Conservation (phyloP, 2,888 invertebrate genomes). For the Scrobipalpa atriplicella region DNA sequence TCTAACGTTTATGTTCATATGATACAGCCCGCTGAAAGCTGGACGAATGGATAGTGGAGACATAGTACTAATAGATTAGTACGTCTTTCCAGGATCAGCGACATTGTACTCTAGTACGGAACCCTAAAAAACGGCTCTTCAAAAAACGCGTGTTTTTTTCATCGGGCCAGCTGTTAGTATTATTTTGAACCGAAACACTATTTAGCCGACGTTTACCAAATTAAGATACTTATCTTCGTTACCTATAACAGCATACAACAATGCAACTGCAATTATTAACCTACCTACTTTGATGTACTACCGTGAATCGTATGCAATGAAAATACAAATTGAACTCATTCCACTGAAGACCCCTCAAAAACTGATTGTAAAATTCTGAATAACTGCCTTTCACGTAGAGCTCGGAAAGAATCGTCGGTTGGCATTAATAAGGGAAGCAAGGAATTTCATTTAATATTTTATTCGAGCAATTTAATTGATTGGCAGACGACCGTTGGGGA, state of each 20-base stretch:
- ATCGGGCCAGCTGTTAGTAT: too few relatives aligned
- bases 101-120: too few relatives aligned
- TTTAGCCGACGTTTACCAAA: too few relatives aligned
- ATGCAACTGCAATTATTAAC: not conserved
- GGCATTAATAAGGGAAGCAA: constrained; percentile 33
- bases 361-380: not conserved
- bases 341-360: not conserved
- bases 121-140: too few relatives aligned
- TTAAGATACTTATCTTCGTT: too few relatives aligned
- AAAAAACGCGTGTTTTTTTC: too few relatives aligned
- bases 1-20: too few relatives aligned
- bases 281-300: not conserved
- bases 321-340: not conserved
- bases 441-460: constrained; percentile 64
- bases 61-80: too few relatives aligned
- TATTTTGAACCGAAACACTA: too few relatives aligned
- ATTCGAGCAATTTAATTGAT: constrained; percentile 69
- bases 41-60: too few relatives aligned
- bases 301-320: not conserved
- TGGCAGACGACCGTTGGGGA: constrained; percentile 50
- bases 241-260: not conserved
- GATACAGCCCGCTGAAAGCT: too few relatives aligned
- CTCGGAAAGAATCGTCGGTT: constrained; percentile 31
- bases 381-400: not conserved
- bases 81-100: too few relatives aligned